phyloP scores from a whole-genome alignment of 2,113 vertebrate species.

The Oryzias curvinotus region DNA sequence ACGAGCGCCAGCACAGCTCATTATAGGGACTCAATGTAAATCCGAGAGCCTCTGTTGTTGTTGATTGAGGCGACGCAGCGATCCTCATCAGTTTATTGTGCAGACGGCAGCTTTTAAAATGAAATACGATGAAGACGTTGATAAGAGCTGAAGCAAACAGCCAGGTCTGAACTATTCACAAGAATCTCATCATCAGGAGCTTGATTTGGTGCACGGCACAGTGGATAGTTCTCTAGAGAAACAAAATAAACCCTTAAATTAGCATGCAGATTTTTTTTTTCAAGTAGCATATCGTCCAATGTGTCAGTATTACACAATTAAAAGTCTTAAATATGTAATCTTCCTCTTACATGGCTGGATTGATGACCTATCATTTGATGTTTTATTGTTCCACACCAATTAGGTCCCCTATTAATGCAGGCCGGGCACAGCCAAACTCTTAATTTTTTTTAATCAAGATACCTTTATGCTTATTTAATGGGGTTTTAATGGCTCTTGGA shows the following conservation, averaged over 20 bases:
- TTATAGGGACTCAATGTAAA: constrained; percentile 58
- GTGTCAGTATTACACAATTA: neutral
- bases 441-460: constrained; percentile 63
- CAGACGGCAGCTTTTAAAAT: constrained; percentile 43
- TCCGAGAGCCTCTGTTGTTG: constrained; percentile 57
- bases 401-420: constrained; percentile 40
- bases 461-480: constrained; percentile 57
- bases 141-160: constrained; percentile 47
- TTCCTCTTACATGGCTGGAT: constrained; percentile 12
- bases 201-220: constrained; percentile 42
- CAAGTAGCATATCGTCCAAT: neutral
- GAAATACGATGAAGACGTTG: constrained; percentile 54
- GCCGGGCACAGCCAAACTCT: constrained; percentile 48
- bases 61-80: constrained; percentile 52
- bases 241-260: constrained; percentile 32
- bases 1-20: constrained; percentile 31
- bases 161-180: constrained; percentile 43
- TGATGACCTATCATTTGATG: constrained; percentile 38
- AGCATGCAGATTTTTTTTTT: constrained; percentile 6
- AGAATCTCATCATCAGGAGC: constrained; percentile 50
- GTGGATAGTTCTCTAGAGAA: constrained; percentile 7
- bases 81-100: constrained; percentile 47
- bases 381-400: constrained; percentile 50
- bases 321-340: constrained; percentile 17
- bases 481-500: constrained; percentile 59